phyloP scores from a whole-genome alignment of 2,113 vertebrate species.

The Gallinago media region DNA sequence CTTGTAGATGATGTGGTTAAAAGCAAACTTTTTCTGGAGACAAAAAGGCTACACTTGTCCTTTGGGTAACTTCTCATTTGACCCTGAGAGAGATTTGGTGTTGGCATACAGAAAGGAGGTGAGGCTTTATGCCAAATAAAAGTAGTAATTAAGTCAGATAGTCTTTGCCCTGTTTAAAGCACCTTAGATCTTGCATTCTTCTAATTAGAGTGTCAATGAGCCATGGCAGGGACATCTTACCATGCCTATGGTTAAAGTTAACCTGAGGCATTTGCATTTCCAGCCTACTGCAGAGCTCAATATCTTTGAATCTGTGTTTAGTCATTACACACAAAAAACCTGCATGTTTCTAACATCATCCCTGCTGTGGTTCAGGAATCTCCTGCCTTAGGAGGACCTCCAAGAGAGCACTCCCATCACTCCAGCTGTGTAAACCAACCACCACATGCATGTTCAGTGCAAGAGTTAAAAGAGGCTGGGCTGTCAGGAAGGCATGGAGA shows the following conservation, averaged over 20 bases:
- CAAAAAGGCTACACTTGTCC: not conserved
- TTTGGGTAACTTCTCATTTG: not conserved
- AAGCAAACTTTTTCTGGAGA: not conserved
- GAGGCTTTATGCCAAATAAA: not conserved
- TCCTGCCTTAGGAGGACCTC: not conserved
- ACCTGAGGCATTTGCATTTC: not conserved
- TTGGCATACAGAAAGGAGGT: not conserved
- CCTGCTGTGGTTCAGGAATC: not conserved
- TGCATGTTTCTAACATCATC: accelerated
- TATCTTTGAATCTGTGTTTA: not conserved
- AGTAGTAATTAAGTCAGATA: not conserved
- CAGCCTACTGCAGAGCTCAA: not conserved
- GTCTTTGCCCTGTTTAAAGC: not conserved
- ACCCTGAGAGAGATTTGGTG: not conserved
- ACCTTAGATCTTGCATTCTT: not conserved
- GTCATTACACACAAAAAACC: not conserved
- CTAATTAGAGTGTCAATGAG: not conserved
- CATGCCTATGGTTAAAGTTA: not conserved
- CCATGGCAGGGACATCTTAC: not conserved
- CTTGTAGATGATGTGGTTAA: not conserved
- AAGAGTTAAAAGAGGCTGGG: not conserved
- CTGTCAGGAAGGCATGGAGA: not conserved
- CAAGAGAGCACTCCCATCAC: not conserved
- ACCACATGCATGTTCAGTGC: not conserved
- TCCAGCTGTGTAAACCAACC: not conserved